Evolutionary conservation across 2,888 invertebrate genomes (phyloP).

Genomic region (Diaperis boleti): DNA sequence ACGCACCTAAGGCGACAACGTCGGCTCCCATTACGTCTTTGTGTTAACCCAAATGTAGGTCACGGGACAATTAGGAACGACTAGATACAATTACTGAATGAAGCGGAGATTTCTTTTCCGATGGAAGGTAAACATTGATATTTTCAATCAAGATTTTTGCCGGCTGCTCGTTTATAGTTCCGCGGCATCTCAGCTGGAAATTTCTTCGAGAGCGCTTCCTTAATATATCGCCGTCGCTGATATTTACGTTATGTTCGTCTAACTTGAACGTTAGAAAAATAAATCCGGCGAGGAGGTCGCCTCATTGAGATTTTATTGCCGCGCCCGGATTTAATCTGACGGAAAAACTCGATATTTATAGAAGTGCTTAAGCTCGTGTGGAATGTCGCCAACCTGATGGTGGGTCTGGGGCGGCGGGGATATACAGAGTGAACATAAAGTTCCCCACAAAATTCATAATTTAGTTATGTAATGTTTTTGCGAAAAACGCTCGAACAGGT

Average conservation of each 20-base stretch:
- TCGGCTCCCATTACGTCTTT: constrained; percentile 19
- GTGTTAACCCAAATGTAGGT: constrained; percentile 20
- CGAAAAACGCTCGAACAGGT: too few species aligned
- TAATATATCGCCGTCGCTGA: constrained; percentile 46
- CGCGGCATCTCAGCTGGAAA: constrained; percentile 23
- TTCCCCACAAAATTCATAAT: too few species aligned
- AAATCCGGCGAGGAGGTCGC: constrained; percentile 44
- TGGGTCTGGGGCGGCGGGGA: too few species aligned
- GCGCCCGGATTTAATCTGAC: constrained; percentile 14
- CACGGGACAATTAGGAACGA: constrained; percentile 7
- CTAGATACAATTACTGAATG: constrained; percentile 27
- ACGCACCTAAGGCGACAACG: constrained; percentile 40
- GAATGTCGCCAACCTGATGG: neutral
- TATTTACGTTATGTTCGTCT: constrained; percentile 47
- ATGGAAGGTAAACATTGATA: constrained; percentile 31
- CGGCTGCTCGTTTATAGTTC: constrained; percentile 33
- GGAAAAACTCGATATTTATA: constrained; percentile 12
- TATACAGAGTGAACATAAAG: too few species aligned
- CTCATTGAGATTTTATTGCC: constrained; percentile 44
- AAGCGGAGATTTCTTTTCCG: constrained; percentile 21
- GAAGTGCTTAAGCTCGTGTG: neutral
- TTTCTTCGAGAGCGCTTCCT: constrained; percentile 39
- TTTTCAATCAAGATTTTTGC: constrained; percentile 32
- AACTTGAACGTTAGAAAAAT: constrained; percentile 45
- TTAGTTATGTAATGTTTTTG: too few species aligned